Conservation (phyloP, 2,113 vertebrate species). For the Pseudonaja textilis region DNA sequence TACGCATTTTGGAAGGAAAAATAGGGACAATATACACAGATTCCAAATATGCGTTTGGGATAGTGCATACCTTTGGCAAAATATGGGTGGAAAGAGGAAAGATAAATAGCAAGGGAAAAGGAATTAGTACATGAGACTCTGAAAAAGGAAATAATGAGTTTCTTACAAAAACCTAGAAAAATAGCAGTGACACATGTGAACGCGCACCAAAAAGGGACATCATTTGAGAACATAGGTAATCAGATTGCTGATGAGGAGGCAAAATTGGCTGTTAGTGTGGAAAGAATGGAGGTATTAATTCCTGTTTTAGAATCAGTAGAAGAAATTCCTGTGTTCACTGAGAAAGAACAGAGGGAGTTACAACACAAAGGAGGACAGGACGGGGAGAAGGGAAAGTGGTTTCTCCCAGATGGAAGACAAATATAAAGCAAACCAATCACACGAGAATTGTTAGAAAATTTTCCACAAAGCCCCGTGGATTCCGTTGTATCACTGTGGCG, state of each 20-base stretch:
- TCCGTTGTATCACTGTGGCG: too few relatives aligned
- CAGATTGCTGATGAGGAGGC: neutral
- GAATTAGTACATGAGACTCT: too few relatives aligned
- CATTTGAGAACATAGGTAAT: neutral
- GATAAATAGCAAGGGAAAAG: too few relatives aligned
- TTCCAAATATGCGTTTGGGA: neutral
- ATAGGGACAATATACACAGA: neutral
- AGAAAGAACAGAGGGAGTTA: neutral
- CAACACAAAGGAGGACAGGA: too few relatives aligned
- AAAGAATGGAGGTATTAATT: too few relatives aligned
- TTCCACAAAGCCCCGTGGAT: too few relatives aligned
- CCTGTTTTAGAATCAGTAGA: too few relatives aligned
- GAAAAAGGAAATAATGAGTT: too few relatives aligned
- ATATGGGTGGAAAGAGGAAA: too few relatives aligned
- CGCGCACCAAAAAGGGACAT: neutral
- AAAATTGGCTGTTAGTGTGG: neutral
- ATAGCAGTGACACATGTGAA: too few relatives aligned
- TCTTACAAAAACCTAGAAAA: too few relatives aligned
- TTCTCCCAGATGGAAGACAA: neutral
- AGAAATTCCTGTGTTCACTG: neutral
- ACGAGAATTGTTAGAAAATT: neutral
- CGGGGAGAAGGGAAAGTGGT: neutral
- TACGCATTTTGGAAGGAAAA: fast-evolving
- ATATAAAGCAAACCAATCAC: neutral
- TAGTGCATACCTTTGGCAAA: neutral